These are phyloP conservation scores for Cataglyphis altisquamis DNA, from an alignment of 2,888 invertebrate genomes.

Conservation along the genomic window DNA sequence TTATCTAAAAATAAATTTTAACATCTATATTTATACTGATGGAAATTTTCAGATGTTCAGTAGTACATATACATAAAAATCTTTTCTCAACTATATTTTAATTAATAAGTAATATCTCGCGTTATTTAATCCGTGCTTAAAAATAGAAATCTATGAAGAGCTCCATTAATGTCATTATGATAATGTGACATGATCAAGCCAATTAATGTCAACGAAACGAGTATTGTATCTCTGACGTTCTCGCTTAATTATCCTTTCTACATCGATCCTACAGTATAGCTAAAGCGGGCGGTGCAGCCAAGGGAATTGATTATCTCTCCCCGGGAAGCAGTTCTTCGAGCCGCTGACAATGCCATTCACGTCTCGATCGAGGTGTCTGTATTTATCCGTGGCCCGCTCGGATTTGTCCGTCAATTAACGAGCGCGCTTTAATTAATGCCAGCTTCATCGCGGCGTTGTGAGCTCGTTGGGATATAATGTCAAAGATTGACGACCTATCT, in stretches of 20 bases:
- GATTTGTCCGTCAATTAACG: slow-evolving; percentile 74
- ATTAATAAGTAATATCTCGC: not conserved
- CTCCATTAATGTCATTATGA: slow-evolving; percentile 12
- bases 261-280: slow-evolving; percentile 61
- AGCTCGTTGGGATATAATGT: slow-evolving; percentile 68
- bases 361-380: slow-evolving; percentile 69
- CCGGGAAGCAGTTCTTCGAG: slow-evolving; percentile 65
- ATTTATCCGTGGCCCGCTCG: slow-evolving; percentile 67
- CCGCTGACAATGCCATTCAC: slow-evolving; percentile 70
- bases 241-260: slow-evolving; percentile 69
- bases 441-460: slow-evolving; percentile 39
- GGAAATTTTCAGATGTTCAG: not conserved
- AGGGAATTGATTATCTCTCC: slow-evolving; percentile 70
- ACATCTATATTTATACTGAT: not conserved
- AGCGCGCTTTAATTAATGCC: slow-evolving; percentile 73
- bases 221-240: slow-evolving; percentile 43
- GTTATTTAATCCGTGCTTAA: not conserved
- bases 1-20: not conserved
- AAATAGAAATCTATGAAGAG: not conserved
- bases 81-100: not conserved
- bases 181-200: slow-evolving; percentile 26
- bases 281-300: slow-evolving; percentile 53
- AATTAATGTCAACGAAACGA: slow-evolving; percentile 52
- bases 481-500: slow-evolving; percentile 60
- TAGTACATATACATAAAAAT: not conserved